A percentile compares a stretch with the other conserved stretches of the same genome.
Conservation (phyloP, 2,113 vertebrate genomes). For the Catharus minimus region DNA sequence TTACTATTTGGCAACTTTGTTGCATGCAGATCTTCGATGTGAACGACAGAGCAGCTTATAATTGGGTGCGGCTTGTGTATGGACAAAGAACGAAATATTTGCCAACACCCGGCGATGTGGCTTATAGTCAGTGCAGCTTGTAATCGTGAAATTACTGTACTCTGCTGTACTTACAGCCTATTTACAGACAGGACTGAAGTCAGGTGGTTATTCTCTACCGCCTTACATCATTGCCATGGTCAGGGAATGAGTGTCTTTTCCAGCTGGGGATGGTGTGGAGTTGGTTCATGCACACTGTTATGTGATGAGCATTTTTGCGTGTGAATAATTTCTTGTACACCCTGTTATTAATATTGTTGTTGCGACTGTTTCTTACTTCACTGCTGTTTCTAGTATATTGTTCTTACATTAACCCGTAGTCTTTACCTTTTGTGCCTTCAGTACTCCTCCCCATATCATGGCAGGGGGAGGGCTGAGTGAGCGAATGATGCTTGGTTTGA, state of each 20-base stretch:
- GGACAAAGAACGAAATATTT: too few species aligned
- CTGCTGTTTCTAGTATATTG: neutral
- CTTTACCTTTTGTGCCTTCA: neutral
- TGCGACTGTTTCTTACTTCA: neutral
- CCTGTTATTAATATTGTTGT: neutral
- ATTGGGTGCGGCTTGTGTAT: too few species aligned
- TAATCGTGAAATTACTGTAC: neutral
- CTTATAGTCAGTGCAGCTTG: too few species aligned
- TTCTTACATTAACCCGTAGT: neutral
- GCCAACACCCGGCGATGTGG: too few species aligned
- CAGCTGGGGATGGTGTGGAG: neutral
- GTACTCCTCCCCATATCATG: neutral
- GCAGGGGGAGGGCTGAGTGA: neutral
- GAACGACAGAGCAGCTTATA: too few species aligned
- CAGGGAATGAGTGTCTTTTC: neutral
- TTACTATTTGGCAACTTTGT: too few species aligned
- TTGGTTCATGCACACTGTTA: neutral
- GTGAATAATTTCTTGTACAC: neutral
- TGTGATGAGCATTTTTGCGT: neutral
- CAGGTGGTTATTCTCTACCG: neutral
- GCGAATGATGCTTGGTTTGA: accelerated
- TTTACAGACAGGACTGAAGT: neutral
- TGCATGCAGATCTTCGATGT: too few species aligned
- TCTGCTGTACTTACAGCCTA: neutral
- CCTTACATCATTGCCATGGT: neutral